Base-by-base conservation (phyloP, 2,888 invertebrate species). In the Notocelia uddmanniana region DNA sequence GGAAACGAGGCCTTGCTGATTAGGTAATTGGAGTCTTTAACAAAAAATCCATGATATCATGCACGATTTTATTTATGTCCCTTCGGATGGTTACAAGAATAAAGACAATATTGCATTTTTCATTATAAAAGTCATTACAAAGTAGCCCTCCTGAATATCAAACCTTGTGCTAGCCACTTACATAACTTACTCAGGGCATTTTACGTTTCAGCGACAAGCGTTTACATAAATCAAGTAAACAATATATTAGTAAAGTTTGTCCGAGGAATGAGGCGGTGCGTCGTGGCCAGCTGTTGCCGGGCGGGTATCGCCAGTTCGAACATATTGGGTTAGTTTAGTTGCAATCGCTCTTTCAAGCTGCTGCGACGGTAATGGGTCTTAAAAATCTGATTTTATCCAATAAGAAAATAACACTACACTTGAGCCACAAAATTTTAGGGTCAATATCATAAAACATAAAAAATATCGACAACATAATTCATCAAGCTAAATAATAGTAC, bases 181-280 rank as follows among this genome's bases (percentile, higher is more conserved):
- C 62, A 34, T 15, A 34, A 34, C 19, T 48, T 57, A 45, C 31
- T 8, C 34, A n/a, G 13, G 58, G 58, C 59, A 64, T 41, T 58
- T 48, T 26, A 52, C 37, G 34, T 21, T 58, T 41, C 58, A 52
- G 41, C 60, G 54, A 58, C 68, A 73, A 73, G 59, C 69, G 71
- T 74, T 70, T 71, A 77, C 74, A 78, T 76, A 76, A 77, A 78
- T 78, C 78, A 77, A 63, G 57, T 66, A 67, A 70, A 74, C 77
- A 76, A 77, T 78, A 77, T 78, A 76, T 77, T 76, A 76, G 76
- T 73, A 74, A 78, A 78, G 77, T 76, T 75, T 75, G 67, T 63
- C 52, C 52, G 54, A 64, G 59, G 59, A 73, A 68, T 71, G 69
- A 71, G 69, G 64, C 69, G 73, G 69, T 58, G 73, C 60, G 63